phyloP scores from a whole-genome alignment of 2,113 vertebrate species.

The Gasterosteus aculeatus region DNA sequence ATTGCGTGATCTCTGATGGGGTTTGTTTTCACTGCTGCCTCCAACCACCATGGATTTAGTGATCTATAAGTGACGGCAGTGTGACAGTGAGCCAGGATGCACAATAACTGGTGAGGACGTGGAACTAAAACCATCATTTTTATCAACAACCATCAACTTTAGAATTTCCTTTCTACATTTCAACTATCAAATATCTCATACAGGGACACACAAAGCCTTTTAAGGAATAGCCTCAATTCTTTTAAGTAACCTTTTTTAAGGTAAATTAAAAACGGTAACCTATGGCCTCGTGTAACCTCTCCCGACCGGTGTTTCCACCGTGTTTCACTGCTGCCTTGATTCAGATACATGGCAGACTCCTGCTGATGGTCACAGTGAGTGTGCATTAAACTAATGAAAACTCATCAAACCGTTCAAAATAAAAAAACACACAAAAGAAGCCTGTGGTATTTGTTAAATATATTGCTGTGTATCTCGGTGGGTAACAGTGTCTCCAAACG shows the following conservation, averaged over 20 bases:
- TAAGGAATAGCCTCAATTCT: not conserved
- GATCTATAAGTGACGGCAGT: not conserved
- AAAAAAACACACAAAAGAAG: not conserved
- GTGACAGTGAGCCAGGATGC: not conserved
- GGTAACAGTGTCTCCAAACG: not conserved
- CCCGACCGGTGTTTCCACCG: not conserved
- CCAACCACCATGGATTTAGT: not conserved
- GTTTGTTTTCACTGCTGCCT: not conserved
- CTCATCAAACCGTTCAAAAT: not conserved
- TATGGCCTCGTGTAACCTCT: not conserved
- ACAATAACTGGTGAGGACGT: not conserved
- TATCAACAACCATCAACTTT: too few relatives aligned
- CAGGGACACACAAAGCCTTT: not conserved
- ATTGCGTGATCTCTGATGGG: not conserved
- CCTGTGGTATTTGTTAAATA: not conserved
- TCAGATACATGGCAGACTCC: not conserved
- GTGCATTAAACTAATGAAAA: not conserved
- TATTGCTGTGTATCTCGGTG: not conserved
- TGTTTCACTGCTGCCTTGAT: not conserved
- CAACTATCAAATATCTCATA: not conserved
- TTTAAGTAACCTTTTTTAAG: not conserved
- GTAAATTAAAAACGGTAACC: not conserved
- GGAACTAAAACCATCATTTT: not conserved
- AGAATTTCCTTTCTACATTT: not conserved
- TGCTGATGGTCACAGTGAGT: not conserved